phyloP scores from a whole-genome alignment of 1,140 invertebrate species.

The Formica exsecta region DNA sequence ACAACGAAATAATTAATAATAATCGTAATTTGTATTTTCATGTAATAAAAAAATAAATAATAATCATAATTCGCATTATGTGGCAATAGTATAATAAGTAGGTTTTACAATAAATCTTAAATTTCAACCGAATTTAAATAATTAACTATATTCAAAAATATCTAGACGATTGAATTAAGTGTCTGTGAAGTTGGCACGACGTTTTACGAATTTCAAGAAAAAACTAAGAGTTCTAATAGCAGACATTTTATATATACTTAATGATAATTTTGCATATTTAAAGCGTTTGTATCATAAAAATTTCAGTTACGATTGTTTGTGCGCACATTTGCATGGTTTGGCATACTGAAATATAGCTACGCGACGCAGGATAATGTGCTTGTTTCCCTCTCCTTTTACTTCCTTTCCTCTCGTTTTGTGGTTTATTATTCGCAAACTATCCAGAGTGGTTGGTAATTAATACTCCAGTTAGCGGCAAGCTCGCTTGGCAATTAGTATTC shows the following conservation, averaged over 20 bases:
- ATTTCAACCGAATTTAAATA: background rate
- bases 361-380: slow-evolving; percentile 35
- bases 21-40: background rate
- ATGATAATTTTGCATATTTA: background rate
- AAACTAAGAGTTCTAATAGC: too few relatives aligned
- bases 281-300: background rate
- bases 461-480: slow-evolving; percentile 25
- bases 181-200: too few relatives aligned
- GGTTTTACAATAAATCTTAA: background rate
- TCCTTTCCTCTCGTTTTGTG: background rate
- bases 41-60: too few relatives aligned
- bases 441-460: slow-evolving; percentile 44
- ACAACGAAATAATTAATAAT: slow-evolving; percentile 15
- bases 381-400: background rate
- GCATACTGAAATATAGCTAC: slow-evolving; percentile 2
- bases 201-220: too few relatives aligned
- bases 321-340: background rate
- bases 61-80: background rate
- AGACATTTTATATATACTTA: background rate
- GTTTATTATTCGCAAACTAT: slow-evolving; percentile 47
- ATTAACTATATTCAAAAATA: background rate
- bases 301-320: background rate
- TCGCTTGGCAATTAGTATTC: slow-evolving; percentile 45
- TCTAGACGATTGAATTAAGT: background rate
- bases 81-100: background rate